A percentile compares a stretch with the other conserved stretches of the same genome.
These are phyloP conservation scores for Cecropterus lyciades DNA, from an alignment of 1,140 invertebrate species.

Conservation along the genomic window DNA sequence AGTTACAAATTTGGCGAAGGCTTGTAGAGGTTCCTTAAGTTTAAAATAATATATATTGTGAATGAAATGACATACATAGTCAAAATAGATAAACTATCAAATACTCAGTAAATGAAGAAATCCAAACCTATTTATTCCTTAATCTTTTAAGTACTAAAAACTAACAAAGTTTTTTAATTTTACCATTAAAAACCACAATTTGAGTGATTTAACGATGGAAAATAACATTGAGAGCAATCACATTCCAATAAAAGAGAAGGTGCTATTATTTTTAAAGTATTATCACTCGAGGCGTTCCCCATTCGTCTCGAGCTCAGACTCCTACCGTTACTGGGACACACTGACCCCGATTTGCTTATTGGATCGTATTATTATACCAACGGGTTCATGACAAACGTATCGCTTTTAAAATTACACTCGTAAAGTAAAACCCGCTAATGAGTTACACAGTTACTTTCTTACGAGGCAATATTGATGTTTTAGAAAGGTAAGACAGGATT, in stretches of 20 bases:
- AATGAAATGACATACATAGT: too few relatives aligned
- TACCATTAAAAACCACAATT: too few relatives aligned
- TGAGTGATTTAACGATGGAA: too few relatives aligned
- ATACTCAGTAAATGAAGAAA: too few relatives aligned
- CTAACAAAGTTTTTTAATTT: too few relatives aligned
- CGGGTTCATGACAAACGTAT: slow-evolving; percentile 38
- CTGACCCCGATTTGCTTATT: slow-evolving; percentile 69
- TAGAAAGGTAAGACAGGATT: background rate
- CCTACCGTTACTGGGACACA: slow-evolving; percentile 70
- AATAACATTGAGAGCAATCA: background rate
- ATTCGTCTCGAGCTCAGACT: slow-evolving; percentile 47
- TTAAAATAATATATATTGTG: too few relatives aligned
- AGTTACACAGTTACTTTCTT: slow-evolving; percentile 35
- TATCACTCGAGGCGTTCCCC: slow-evolving; percentile 9
- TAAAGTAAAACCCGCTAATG: slow-evolving; percentile 40
- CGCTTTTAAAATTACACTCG: slow-evolving; percentile 40
- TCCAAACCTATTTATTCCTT: too few relatives aligned
- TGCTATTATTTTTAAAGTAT: slow-evolving; percentile 14
- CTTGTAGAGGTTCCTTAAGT: too few relatives aligned
- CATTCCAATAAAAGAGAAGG: slow-evolving; percentile 7
- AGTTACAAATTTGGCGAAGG: too few relatives aligned
- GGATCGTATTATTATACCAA: slow-evolving; percentile 49
- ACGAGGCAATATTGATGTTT: background rate
- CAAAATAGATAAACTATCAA: too few relatives aligned
- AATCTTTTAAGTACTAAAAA: too few relatives aligned